phyloP scores from a whole-genome alignment of 2,797 vertebrate species.

The Pseudocheirus occidentalis region DNA sequence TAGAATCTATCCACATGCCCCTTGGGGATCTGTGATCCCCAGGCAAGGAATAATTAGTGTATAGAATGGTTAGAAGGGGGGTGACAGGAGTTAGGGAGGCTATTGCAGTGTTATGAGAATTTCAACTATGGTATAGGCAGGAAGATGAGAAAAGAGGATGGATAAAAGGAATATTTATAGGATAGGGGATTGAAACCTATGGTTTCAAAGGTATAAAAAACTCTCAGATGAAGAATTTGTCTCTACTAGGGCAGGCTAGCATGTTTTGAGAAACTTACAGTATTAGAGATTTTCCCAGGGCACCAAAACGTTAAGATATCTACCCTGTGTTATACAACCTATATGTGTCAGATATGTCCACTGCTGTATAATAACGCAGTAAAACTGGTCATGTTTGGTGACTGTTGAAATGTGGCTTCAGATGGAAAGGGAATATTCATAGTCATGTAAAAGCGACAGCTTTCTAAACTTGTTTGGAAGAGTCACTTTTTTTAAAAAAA shows the following conservation, averaged over 20 bases:
- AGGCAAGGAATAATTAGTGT: not conserved
- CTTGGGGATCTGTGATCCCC: not conserved
- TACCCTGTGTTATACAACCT: not conserved
- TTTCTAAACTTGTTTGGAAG: not conserved
- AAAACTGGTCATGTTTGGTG: not conserved
- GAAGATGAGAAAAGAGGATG: not conserved
- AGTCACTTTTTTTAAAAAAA: not conserved
- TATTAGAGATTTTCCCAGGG: too few species aligned
- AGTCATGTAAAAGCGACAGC: not conserved
- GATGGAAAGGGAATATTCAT: not conserved
- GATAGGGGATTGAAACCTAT: not conserved
- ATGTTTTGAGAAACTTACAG: not conserved
- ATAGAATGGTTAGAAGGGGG: not conserved
- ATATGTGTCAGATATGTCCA: not conserved
- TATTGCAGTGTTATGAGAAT: not conserved
- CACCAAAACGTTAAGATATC: not conserved
- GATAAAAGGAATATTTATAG: not conserved
- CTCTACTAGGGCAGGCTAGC: not conserved
- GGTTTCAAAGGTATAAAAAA: not conserved
- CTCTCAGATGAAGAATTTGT: not conserved
- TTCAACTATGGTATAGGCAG: not conserved
- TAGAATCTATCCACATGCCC: not conserved
- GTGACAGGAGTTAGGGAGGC: not conserved
- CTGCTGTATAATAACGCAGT: not conserved
- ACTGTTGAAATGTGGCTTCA: not conserved